Conservation (phyloP, 2,888 invertebrate genomes). For the Amphimallon solstitiale region DNA sequence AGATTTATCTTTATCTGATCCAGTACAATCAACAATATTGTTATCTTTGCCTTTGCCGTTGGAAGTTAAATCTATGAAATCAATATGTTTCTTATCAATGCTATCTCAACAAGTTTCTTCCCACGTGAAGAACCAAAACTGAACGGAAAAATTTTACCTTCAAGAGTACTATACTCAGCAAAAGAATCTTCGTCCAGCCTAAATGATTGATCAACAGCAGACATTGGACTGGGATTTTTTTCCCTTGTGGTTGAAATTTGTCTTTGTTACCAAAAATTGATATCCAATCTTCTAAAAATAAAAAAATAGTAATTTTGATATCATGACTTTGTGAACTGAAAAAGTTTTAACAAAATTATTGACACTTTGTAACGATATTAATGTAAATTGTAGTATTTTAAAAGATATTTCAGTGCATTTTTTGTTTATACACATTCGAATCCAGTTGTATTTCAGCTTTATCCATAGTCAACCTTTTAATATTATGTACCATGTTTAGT, state of each 20-base stretch:
- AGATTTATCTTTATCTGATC: conserved; percentile 37
- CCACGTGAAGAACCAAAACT: conserved; percentile 25
- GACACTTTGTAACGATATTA: too few species aligned
- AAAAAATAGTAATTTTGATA: too few species aligned
- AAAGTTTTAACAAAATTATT: too few species aligned
- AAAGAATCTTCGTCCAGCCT: conserved; percentile 65
- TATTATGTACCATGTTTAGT: too few species aligned
- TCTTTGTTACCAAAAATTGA: conserved; percentile 24
- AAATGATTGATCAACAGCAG: conserved; percentile 65
- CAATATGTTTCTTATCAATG: conserved; percentile 36
- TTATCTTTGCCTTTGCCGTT: conserved; percentile 28
- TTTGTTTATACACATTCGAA: too few species aligned
- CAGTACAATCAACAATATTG: conserved; percentile 43
- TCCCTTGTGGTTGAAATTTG: neutral
- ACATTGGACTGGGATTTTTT: conserved; percentile 35
- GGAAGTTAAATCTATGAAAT: conserved; percentile 37
- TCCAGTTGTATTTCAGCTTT: too few species aligned
- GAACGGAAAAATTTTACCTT: conserved; percentile 46
- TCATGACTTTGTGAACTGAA: too few species aligned
- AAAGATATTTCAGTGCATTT: too few species aligned
- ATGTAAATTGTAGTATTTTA: too few species aligned
- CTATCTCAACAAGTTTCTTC: conserved; percentile 45
- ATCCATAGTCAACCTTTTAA: too few species aligned
- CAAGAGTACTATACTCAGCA: conserved; percentile 52
- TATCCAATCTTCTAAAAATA: conserved; percentile 47